Evolutionary conservation across 2,888 invertebrate species (phyloP).

Genomic region (Eubasilissa splendida): DNA sequence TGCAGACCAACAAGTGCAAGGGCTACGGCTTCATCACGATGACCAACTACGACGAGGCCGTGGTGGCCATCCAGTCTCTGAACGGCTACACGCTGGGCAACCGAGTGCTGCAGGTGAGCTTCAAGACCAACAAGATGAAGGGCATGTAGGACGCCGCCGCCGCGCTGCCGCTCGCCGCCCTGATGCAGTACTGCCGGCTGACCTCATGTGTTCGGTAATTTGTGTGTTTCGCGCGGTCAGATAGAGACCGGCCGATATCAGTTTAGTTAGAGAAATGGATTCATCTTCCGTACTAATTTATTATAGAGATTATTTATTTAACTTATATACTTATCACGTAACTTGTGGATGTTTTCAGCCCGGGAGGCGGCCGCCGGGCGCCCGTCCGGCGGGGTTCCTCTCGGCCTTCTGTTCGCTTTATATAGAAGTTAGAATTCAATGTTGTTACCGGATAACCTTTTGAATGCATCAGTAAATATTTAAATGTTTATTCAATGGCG

Average conservation of each 20-base stretch:
- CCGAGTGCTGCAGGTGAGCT: conserved; percentile 93
- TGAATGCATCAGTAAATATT: conserved; percentile 46
- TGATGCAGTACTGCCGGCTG: conserved; percentile 17
- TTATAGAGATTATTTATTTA: conserved; percentile 45
- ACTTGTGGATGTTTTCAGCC: conserved; percentile 30
- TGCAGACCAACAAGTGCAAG: conserved; percentile 94
- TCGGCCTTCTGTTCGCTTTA: conserved; percentile 55
- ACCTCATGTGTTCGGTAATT: not conserved
- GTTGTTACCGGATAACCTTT: conserved; percentile 57
- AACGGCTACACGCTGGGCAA: conserved; percentile 94
- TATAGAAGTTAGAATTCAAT: conserved; percentile 58
- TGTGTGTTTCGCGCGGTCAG: not conserved
- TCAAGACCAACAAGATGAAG: conserved; percentile 89
- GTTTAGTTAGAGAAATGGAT: conserved; percentile 48
- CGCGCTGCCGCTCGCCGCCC: conserved; percentile 34
- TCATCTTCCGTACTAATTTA: conserved; percentile 46
- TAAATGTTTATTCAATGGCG: conserved; percentile 50
- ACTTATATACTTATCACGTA: conserved; percentile 47
- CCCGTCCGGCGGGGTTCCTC: conserved; percentile 1
- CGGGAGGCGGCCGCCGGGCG: not conserved
- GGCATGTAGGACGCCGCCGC: conserved; percentile 74
- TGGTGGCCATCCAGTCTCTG: conserved; percentile 91
- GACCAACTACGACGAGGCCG: conserved; percentile 95
- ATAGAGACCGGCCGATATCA: conserved; percentile 35
- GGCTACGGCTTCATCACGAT: conserved; percentile 96